Evolutionary conservation across 2,888 invertebrate species (phyloP), one percentile per base, ranked within the genome.

Genomic region (Meandrusa payeni): DNA sequence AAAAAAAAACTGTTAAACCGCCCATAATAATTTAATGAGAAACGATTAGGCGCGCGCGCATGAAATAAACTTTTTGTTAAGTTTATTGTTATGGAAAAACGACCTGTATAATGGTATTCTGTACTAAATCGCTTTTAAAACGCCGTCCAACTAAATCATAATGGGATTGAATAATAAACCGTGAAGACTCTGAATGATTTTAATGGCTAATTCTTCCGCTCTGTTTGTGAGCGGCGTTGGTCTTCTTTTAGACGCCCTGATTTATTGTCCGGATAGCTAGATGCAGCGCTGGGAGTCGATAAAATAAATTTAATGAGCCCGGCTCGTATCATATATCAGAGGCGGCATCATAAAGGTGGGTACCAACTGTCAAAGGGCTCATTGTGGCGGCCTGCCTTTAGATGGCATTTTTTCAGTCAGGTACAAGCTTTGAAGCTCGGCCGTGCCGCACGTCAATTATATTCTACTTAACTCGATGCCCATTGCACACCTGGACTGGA

Each of bases 361-460:
- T 76, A 80, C 75, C 71, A 74, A 80, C 83, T 86, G 86, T 83
- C 86, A 83, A 83, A 85, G 82, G 78, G 80, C 76, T 81, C 67
- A 78, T 83, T 85, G 86, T 83, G 77, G 68, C 76, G 77, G 77
- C 71, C 58, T 61, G 72, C 79, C 86, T 83, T 82, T 81, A 80
- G 81, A 81, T 82, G 77, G 85, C 74, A 85, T 85, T 86, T 85
- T 86, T 85, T 86, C 81, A 80, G 71, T 74, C 81, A 80, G 83
- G 83, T 79, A 39, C 80, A 68, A 61, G 71, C 83, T 85, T 83
- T 85, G 83, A 80, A 59, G 69, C 74, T 64, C 63, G 64, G 69
- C 68, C 71, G 65, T 65, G 77, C 82, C 85, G 81, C 73, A 76
- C 64, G 78, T 78, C 82, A 86, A 87, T 87, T 86, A 87, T 85